phyloP scores from a whole-genome alignment of 2,888 invertebrate genomes.

The Drosophila paranaensis region DNA sequence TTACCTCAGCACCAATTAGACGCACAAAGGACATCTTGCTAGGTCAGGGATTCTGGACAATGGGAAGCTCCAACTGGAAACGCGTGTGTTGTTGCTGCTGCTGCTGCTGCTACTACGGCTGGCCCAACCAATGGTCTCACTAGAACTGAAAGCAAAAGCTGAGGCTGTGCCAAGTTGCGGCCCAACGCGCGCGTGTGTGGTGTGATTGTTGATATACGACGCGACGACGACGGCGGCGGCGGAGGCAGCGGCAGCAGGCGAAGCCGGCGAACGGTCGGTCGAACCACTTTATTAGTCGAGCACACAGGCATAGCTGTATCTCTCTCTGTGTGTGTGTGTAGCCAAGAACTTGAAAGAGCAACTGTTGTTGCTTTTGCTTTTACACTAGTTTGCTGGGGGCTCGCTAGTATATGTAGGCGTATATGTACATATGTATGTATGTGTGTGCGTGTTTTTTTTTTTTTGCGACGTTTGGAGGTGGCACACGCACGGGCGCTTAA shows the following conservation, averaged over 20 bases:
- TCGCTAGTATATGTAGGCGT: conserved; percentile 44
- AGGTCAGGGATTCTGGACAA: conserved; percentile 35
- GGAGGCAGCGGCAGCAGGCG: conserved; percentile 6
- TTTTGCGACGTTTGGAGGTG: conserved; percentile 3
- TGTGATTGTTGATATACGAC: conserved; percentile 48
- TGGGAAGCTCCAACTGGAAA: conserved; percentile 41
- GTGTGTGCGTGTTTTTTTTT: conserved; percentile 19
- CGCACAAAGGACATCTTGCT: conserved; percentile 82
- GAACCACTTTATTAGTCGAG: conserved; percentile 21
- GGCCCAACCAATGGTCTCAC: conserved; percentile 72
- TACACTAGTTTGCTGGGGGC: conserved; percentile 61
- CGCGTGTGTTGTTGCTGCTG: conserved; percentile 24
- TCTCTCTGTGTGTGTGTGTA: conserved; percentile 7
- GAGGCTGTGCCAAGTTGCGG: conserved; percentile 58
- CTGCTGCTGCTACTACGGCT: conserved; percentile 47
- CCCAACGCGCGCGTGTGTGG: conserved; percentile 43
- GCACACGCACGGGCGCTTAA: conserved; percentile 1
- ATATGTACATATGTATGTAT: neutral
- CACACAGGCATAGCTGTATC: neutral
- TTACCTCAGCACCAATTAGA: conserved; percentile 83
- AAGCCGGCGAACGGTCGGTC: conserved; percentile 21
- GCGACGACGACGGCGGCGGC: conserved; percentile 10
- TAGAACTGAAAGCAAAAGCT: conserved; percentile 78
- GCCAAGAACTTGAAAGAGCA: conserved; percentile 54
- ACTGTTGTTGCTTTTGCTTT: conserved; percentile 46